Conservation (phyloP, 1,140 invertebrate genomes). For the Panagrolaimus sp. region DNA sequence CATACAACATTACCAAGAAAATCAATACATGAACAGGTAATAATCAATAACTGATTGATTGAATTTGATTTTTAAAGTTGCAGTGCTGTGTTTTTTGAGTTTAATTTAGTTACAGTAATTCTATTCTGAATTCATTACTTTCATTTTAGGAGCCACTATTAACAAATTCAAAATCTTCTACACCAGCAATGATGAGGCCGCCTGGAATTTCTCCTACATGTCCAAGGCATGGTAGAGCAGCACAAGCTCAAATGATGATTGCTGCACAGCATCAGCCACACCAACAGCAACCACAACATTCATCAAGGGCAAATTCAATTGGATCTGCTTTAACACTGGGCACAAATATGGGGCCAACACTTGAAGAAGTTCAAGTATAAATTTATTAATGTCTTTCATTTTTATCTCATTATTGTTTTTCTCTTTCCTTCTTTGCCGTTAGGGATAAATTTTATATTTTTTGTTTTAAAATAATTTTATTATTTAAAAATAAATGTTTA, state of each 20-base stretch:
- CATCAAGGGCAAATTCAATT: constrained; percentile 28
- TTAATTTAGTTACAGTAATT: background rate
- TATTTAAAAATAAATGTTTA: background rate
- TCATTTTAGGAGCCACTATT: constrained; percentile 50
- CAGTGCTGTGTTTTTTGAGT: background rate
- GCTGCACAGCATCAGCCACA: constrained; percentile 6
- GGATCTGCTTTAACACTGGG: background rate
- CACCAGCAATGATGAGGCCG: constrained; percentile 38
- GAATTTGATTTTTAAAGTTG: background rate
- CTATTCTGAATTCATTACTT: background rate
- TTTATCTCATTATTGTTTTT: too few species aligned
- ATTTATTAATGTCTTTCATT: constrained; percentile 6
- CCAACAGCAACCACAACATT: background rate
- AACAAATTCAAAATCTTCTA: constrained; percentile 47
- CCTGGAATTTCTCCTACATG: constrained; percentile 53
- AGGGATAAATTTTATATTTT: too few species aligned
- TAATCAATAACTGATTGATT: background rate
- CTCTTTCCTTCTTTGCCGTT: too few species aligned
- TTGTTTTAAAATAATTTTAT: too few species aligned
- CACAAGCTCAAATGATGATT: constrained; percentile 50
- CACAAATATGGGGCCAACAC: constrained; percentile 24
- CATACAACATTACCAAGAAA: constrained; percentile 17
- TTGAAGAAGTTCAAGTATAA: constrained; percentile 55
- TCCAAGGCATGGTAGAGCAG: constrained; percentile 52
- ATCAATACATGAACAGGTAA: background rate